A percentile compares a stretch with the other conserved stretches of the same genome.
Evolutionary conservation across 53 echinoderm and acorn worm species (phyloP).

Genomic region (Pentamera pediparva): DNA sequence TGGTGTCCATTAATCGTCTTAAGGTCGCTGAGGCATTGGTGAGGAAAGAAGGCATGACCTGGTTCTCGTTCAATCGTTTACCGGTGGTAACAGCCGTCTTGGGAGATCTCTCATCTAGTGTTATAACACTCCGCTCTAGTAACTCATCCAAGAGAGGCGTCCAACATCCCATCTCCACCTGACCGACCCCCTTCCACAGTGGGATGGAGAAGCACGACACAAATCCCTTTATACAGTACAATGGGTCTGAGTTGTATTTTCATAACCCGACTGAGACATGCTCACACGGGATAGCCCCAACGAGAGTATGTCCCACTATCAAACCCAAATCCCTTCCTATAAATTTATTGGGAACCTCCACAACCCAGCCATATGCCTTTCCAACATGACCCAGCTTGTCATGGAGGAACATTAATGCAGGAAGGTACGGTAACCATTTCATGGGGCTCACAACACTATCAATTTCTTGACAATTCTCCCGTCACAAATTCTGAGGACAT

Average conservation of each 20-base stretch:
- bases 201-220: background rate
- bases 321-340: background rate
- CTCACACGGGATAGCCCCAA: background rate
- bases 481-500: no score
- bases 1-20: background rate
- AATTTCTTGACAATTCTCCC: no score
- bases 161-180: background rate
- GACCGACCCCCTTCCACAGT: background rate
- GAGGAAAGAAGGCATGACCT: background rate
- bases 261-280: background rate
- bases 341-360: background rate
- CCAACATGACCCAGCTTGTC: background rate
- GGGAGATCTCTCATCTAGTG: background rate
- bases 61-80: background rate
- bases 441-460: no score
- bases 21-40: background rate
- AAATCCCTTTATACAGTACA: background rate
- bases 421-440: background rate
- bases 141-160: background rate
- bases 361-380: background rate
- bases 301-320: background rate
- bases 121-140: background rate
- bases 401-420: background rate
- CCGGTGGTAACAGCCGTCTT: background rate
- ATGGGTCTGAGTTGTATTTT: background rate